A percentile compares a stretch with the other conserved stretches of the same genome.
phyloP scores from a whole-genome alignment of 2,797 vertebrate species.

The Pelobates cultripes region DNA sequence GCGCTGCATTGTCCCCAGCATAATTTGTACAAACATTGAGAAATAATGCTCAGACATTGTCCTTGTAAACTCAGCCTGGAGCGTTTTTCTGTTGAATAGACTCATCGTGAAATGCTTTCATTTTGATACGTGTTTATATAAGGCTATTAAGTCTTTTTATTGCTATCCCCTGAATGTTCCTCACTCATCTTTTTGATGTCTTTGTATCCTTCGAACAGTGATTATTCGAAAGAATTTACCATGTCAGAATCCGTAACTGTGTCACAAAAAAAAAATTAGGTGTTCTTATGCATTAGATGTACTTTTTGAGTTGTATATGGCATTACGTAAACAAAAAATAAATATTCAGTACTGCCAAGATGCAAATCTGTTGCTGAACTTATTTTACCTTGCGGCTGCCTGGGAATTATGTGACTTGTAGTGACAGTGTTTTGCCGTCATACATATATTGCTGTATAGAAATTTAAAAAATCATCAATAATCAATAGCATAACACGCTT shows the following conservation, averaged over 20 bases:
- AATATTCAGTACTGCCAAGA: too few relatives aligned
- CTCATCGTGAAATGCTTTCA: constrained; percentile 27
- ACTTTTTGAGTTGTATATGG: background rate
- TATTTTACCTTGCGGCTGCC: too few relatives aligned
- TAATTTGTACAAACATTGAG: constrained; percentile 1
- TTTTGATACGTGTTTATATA: constrained; percentile 24
- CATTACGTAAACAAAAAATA: too few relatives aligned
- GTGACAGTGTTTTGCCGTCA: too few relatives aligned
- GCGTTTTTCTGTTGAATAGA: constrained; percentile 45
- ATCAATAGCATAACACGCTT: too few relatives aligned
- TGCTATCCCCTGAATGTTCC: constrained; percentile 8
- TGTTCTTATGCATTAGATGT: background rate
- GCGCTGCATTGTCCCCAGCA: background rate
- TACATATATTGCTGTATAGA: too few relatives aligned
- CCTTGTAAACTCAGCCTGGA: background rate
- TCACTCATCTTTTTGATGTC: constrained; percentile 15
- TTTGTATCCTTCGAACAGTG: background rate
- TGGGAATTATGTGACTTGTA: too few relatives aligned
- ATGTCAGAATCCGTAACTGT: background rate
- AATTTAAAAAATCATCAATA: too few relatives aligned
- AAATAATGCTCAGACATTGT: background rate
- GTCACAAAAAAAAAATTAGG: too few relatives aligned
- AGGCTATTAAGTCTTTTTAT: background rate
- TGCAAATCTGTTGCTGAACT: too few relatives aligned
- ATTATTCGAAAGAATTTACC: background rate